Evolutionary conservation across 2,113 vertebrate genomes (phyloP), one percentile per base, ranked within the genome.

Genomic region (Lophotis ruficrista): DNA sequence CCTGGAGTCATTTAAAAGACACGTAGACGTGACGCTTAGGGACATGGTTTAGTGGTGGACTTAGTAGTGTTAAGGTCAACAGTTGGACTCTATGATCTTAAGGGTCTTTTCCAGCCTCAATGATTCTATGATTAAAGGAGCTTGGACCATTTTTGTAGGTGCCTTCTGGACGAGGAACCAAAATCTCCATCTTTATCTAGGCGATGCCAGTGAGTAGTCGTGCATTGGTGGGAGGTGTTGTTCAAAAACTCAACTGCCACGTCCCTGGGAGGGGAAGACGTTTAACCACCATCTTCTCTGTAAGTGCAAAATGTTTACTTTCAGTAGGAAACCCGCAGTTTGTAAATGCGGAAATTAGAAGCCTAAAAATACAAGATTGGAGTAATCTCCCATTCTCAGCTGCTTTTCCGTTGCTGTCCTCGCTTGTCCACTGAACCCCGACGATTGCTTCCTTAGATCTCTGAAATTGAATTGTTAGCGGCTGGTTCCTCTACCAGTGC

Each of bases 1-100:
- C 16, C 41, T 50, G 27, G 41, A 73, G 66, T 31, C 15, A 43
- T 54, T 48, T 54, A 31, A 48, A 47, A 38, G 50, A 31, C 1
- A 0, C 27, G 7, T 43, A 28, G 37, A 38, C 0, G 3, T 41
- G 15, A 23, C 5, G 0, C 25, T 60, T 9, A 35, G 3, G 25
- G 37, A 38, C 31, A 8, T 13, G 50, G n/a, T 57, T 53, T n/a
- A 47, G 65, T n/a, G 58, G 20, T 79, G 15, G 43, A 20, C 45
- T 58, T 45, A 51, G 23, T 3, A 18, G 12, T 9, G 7, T 48
- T 48, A 22, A 31, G 47, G 33, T 43, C 41, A 43, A 15, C 41
- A 16, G 41, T 56, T 64, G 31, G 57, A 16, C 24, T 47, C 1
- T 43, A 43, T 43, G 2, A 66, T 20, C 58, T 60, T 27, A 28